A percentile compares a stretch with the other conserved stretches of the same genome.
Evolutionary conservation across 64 coral and sea anemone species (phyloP).

Genomic region (Anthopleura sola): DNA sequence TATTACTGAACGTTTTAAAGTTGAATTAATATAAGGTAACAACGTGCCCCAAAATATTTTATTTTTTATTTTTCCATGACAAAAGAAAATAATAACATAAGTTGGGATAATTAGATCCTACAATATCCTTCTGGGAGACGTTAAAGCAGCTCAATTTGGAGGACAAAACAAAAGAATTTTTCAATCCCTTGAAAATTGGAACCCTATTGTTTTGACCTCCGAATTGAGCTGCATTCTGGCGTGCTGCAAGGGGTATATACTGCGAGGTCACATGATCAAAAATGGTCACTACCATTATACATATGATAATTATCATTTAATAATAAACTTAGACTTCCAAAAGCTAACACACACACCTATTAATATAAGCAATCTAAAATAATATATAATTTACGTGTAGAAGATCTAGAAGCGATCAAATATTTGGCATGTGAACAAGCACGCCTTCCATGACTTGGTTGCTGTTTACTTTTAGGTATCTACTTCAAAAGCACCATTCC

Average conservation of each 20-base stretch:
- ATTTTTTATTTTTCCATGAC: too few species aligned
- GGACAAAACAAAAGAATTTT: too few species aligned
- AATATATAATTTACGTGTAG: background rate
- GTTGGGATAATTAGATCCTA: background rate
- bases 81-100: background rate
- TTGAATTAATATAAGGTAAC: too few species aligned
- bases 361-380: background rate
- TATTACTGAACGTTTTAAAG: too few species aligned
- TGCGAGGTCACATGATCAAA: background rate
- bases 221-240: too few species aligned
- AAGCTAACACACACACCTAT: background rate
- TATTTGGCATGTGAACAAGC: background rate
- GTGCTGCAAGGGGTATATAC: too few species aligned
- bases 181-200: too few species aligned
- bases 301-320: background rate
- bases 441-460: background rate
- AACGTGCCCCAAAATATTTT: too few species aligned
- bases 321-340: background rate
- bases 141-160: too few species aligned
- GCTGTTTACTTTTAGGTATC: background rate
- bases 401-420: too few species aligned
- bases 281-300: background rate
- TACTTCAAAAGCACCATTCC: background rate
- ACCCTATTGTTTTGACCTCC: too few species aligned
- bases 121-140: too few species aligned